Evolutionary conservation across 2,113 vertebrate species (phyloP).

Genomic region (Emydura subglobosa): DNA sequence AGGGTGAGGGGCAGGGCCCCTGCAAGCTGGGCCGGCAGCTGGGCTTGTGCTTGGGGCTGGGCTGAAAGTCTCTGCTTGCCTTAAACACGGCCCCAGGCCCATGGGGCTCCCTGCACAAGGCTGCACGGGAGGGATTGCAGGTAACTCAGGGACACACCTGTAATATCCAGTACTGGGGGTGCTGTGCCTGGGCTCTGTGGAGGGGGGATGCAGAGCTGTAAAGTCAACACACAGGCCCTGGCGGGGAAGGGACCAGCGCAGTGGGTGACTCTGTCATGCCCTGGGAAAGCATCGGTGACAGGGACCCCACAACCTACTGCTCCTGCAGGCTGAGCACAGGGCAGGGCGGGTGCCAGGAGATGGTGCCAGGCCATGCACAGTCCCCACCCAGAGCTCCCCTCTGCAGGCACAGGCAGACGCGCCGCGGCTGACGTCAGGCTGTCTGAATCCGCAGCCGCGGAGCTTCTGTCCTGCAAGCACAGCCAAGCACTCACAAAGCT

Average conservation of each 20-base stretch:
- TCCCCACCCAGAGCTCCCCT: too few species aligned
- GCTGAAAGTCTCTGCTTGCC: not conserved
- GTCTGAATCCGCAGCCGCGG: not conserved
- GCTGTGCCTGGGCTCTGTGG: too few species aligned
- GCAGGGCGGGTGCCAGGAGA: too few species aligned
- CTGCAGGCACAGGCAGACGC: not conserved
- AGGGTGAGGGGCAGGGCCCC: not conserved
- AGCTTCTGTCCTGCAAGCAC: constrained; percentile 24
- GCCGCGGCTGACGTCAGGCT: not conserved
- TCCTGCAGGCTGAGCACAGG: not conserved
- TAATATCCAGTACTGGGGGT: too few species aligned
- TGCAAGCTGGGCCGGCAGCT: not conserved
- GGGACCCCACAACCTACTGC: not conserved
- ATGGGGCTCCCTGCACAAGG: not conserved
- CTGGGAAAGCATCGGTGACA: too few species aligned
- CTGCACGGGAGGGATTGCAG: not conserved
- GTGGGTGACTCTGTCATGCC: not conserved
- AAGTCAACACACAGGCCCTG: too few species aligned
- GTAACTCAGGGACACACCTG: too few species aligned
- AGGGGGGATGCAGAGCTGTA: not conserved
- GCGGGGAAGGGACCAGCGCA: too few species aligned
- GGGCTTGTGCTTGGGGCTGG: not conserved
- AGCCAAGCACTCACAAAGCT: constrained; percentile 2
- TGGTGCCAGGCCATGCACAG: too few species aligned
- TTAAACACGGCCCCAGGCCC: too few species aligned